Conservation (phyloP, 2,797 vertebrate species). For the Octomys mimax region DNA sequence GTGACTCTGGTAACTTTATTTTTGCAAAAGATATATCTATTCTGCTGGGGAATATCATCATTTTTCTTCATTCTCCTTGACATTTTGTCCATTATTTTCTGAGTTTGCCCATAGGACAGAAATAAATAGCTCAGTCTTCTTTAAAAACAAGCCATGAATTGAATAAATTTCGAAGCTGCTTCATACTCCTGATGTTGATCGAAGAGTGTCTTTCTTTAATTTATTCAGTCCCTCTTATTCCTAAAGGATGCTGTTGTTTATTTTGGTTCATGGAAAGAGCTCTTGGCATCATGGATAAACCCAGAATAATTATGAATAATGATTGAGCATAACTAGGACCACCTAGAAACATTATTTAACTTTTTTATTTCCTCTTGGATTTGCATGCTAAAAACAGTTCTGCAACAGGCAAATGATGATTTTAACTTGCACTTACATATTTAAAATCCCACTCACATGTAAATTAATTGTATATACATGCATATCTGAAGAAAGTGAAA, state of each 20-base stretch:
- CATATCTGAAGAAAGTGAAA: neutral
- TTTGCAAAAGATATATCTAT: slow-evolving; percentile 77
- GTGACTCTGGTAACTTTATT: slow-evolving; percentile 72
- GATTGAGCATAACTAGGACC: slow-evolving; percentile 28
- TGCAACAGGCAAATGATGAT: neutral
- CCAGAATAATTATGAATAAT: slow-evolving; percentile 69
- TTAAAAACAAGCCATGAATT: slow-evolving; percentile 70
- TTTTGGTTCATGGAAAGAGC: slow-evolving; percentile 64
- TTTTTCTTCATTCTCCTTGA: slow-evolving; percentile 82
- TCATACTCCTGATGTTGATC: slow-evolving; percentile 7
- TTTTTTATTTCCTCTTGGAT: slow-evolving; percentile 42
- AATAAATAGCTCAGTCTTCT: slow-evolving; percentile 83
- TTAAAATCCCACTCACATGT: neutral
- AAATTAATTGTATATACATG: neutral
- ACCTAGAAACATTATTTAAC: neutral
- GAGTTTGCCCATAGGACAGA: slow-evolving; percentile 79
- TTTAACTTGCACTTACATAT: neutral
- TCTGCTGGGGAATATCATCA: slow-evolving; percentile 70
- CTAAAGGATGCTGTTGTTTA: slow-evolving; percentile 72
- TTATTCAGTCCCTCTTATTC: slow-evolving; percentile 58
- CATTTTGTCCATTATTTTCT: slow-evolving; percentile 81
- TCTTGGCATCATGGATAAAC: slow-evolving; percentile 35
- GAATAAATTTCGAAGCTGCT: slow-evolving; percentile 79
- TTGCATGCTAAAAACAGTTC: slow-evolving; percentile 8
- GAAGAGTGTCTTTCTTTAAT: slow-evolving; percentile 41